Conservation (phyloP, 2,797 vertebrate species). For the Smutsia gigantea region DNA sequence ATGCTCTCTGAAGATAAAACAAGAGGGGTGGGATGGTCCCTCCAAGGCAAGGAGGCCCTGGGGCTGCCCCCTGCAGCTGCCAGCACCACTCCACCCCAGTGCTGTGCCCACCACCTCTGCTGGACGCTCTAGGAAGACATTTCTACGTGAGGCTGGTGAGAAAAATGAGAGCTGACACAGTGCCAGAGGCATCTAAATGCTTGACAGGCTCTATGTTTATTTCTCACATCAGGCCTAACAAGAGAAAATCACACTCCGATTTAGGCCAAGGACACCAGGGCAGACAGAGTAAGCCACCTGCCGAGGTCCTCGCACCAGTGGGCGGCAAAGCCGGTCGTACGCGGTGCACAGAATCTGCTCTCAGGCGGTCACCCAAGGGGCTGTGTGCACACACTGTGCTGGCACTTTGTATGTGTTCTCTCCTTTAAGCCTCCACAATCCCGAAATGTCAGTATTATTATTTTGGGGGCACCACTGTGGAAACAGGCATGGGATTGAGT, state of each 20-base stretch:
- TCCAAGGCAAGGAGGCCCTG: accelerated
- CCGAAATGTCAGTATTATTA: accelerated
- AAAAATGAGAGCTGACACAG: accelerated
- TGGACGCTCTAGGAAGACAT: no score
- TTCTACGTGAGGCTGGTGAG: background rate
- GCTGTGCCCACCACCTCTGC: background rate
- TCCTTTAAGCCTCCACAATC: accelerated
- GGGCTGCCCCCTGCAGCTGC: background rate
- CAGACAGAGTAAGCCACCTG: background rate
- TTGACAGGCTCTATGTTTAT: accelerated
- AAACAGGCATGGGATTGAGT: background rate
- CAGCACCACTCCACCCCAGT: no score
- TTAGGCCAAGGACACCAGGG: background rate
- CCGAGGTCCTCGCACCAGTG: accelerated
- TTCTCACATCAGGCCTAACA: background rate
- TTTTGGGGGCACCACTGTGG: accelerated
- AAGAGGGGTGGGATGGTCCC: accelerated
- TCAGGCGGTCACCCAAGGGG: no score
- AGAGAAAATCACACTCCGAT: background rate
- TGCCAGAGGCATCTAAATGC: accelerated
- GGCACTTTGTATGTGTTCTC: no score
- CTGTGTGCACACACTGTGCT: no score
- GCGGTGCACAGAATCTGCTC: no score
- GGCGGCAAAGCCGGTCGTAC: background rate
- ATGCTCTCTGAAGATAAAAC: background rate